Evolutionary conservation across 2,113 vertebrate species (phyloP).

Genomic region (Myiagra hebetior): DNA sequence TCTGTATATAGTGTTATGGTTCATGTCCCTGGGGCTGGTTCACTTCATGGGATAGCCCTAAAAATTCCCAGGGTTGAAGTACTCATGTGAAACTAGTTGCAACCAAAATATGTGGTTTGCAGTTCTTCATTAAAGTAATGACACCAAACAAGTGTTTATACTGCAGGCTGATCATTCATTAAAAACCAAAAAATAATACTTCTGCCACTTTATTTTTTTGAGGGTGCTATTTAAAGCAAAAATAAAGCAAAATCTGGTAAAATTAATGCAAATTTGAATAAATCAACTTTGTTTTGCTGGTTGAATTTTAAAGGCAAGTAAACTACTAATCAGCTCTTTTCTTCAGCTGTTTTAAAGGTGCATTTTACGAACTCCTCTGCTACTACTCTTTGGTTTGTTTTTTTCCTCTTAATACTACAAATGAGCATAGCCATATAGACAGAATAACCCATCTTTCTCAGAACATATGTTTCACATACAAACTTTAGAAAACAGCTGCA

Average conservation of each 20-base stretch:
- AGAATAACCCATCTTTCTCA: constrained; percentile 16
- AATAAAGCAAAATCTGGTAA: constrained; percentile 3
- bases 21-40: neutral
- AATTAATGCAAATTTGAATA: neutral
- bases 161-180: neutral
- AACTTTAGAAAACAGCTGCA: constrained; percentile 44
- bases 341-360: neutral
- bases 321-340: neutral
- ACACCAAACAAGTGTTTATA: neutral
- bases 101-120: neutral
- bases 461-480: neutral
- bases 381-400: neutral
- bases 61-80: neutral
- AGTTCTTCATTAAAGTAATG: constrained; percentile 20
- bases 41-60: neutral
- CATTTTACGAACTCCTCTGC: neutral
- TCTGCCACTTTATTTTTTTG: neutral
- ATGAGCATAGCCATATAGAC: neutral
- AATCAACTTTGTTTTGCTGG: neutral
- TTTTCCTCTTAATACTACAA: neutral
- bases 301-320: neutral
- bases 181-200: neutral
- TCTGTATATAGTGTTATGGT: neutral
- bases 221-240: neutral
- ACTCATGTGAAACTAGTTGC: neutral